Percentiles rank a stretch among this genome's conserved stretches.
Evolutionary conservation across 2,797 vertebrate genomes (phyloP).

Genomic region (Syngnathus rostellatus): DNA sequence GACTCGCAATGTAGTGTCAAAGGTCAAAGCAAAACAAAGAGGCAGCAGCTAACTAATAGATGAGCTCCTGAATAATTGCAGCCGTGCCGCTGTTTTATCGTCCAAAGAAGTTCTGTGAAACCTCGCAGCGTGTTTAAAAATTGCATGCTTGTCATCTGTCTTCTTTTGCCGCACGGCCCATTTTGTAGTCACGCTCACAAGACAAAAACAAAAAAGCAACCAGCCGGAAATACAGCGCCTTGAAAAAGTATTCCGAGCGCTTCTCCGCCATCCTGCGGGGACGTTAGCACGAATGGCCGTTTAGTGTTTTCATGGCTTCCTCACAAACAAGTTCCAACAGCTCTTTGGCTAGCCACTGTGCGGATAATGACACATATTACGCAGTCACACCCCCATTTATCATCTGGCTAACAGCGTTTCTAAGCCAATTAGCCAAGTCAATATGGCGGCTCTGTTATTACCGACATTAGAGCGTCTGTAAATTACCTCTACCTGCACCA

Average conservation of each 20-base stretch:
- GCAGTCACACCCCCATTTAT: conserved; percentile 30
- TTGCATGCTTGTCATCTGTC: neutral
- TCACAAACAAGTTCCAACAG: conserved; percentile 22
- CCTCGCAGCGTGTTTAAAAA: neutral
- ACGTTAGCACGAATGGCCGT: conserved; percentile 15
- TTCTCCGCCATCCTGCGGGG: conserved; percentile 1
- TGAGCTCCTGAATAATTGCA: neutral
- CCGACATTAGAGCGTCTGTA: conserved; percentile 32
- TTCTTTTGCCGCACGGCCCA: neutral
- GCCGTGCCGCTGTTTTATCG: neutral
- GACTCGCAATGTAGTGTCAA: neutral
- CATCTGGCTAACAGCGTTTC: conserved; percentile 39
- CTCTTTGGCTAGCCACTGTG: conserved; percentile 30
- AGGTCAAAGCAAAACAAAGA: no score
- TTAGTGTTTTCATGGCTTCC: conserved; percentile 38
- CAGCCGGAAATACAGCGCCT: no score
- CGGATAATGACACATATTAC: conserved; percentile 35
- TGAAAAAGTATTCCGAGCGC: neutral
- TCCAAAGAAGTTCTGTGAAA: neutral
- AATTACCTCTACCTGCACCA: conserved; percentile 32
- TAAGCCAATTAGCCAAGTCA: conserved; percentile 52
- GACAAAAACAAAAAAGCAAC: neutral
- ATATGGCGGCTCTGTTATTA: conserved; percentile 50
- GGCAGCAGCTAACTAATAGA: neutral
- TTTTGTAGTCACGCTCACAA: neutral